Evolutionary conservation across 2,888 invertebrate genomes (phyloP), one percentile per base, ranked within the genome.

Genomic region (Celastrina argiolus): DNA sequence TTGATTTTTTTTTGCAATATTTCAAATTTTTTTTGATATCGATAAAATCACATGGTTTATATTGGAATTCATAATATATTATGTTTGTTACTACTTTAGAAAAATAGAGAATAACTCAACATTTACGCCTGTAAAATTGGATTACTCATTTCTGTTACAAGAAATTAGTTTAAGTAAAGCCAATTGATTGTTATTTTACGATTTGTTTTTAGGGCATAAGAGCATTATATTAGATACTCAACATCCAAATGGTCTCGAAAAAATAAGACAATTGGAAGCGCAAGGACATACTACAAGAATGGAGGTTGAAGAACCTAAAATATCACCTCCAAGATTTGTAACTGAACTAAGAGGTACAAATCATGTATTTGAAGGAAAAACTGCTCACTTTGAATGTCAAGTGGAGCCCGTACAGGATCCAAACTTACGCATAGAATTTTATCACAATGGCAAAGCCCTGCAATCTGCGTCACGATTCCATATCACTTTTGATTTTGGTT

Each of bases 401-500:
- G 95, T 97, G 12, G 96, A 97, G 80, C 97, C 97, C 45, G 94
- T 97, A 63, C 97, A 97, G 77, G 97, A 97, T 85, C 95, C 97
- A 1, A 97, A 97, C 79, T 89, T 98, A 68, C 94, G 96, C 70
- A 96, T 97, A 76, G 97, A 97, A 83, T 97, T 97, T 87, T 97
- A 95, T 81, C 97, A 97, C 78, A 97, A 98, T 80, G 98, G 97
- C 70, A 96, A 97, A 83, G 97, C 97, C 65, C 90, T 98, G 79
- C 96, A 96, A 81, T 97, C 97, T 71, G 98, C 97, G 67, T 94
- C 97, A 70, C 94, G 97, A 78, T 97, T 97, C 94, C 97, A 97
- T 87, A 97, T 97, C 78, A 97, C 97, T 74, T 97, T 98, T 84
- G 99, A 99, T 91, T 99, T 99, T 92, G 99, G 99, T 76, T 99